A percentile compares a stretch with the other conserved stretches of the same genome.
Conservation (phyloP, 2,888 invertebrate genomes). For the Perizoma flavofasciatum region DNA sequence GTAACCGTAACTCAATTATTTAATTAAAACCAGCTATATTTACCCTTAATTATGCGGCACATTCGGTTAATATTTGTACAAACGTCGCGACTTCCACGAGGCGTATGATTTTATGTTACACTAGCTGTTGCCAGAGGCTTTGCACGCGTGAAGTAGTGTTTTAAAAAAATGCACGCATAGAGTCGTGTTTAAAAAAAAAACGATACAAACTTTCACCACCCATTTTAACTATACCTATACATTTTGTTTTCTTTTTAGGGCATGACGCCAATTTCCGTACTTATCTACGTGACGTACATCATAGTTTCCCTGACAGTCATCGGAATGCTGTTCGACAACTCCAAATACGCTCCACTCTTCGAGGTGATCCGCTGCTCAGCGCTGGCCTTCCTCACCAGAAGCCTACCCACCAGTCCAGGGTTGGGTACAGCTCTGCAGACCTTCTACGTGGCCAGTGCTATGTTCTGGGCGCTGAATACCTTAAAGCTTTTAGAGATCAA, state of each 20-base stretch:
- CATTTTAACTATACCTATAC: no score
- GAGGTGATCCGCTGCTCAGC: conserved; percentile 87
- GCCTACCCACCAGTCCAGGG: conserved; percentile 63
- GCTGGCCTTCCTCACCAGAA: conserved; percentile 78
- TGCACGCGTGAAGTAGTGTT: no score
- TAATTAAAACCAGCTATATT: neutral
- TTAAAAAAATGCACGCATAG: no score
- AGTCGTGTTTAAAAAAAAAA: no score
- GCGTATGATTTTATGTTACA: no score
- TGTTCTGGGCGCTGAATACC: conserved; percentile 86
- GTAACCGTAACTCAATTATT: neutral
- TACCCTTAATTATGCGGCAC: conserved; percentile 6
- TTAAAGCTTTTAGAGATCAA: conserved; percentile 83
- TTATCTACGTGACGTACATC: conserved; percentile 85
- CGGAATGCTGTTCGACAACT: conserved; percentile 88
- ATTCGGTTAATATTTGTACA: conserved; percentile 1
- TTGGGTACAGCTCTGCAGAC: conserved; percentile 75
- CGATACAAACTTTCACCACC: no score
- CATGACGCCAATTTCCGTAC: conserved; percentile 83
- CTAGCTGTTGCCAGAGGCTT: no score
- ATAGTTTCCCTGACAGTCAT: conserved; percentile 87
- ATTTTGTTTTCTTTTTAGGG: conserved; percentile 80
- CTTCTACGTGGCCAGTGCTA: conserved; percentile 84
- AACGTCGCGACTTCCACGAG: no score
- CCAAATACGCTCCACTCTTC: conserved; percentile 83